Conservation (phyloP, 1,140 invertebrate species). For the Pectinophora gossypiella region DNA sequence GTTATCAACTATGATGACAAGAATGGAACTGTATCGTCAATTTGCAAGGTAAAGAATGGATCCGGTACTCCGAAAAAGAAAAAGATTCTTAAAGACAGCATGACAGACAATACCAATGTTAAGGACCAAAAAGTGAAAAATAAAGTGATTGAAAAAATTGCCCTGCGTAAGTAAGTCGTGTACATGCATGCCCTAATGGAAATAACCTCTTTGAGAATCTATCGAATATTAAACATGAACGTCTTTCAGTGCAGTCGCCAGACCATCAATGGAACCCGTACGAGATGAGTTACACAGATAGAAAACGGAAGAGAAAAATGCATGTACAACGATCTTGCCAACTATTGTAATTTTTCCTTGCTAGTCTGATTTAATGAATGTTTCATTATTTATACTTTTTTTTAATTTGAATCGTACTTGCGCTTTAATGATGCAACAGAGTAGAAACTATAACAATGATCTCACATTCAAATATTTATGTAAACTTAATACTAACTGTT, state of each 20-base stretch:
- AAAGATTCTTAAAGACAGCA: slow-evolving; percentile 34
- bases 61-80: slow-evolving; percentile 39
- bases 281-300: slow-evolving; percentile 31
- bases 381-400: background rate
- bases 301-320: slow-evolving; percentile 42
- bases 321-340: slow-evolving; percentile 57
- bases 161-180: slow-evolving; percentile 63
- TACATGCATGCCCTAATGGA: slow-evolving; percentile 51
- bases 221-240: slow-evolving; percentile 45
- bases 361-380: background rate
- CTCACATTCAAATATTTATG: slow-evolving; percentile 22
- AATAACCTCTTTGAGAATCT: slow-evolving; percentile 33
- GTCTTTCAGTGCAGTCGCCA: slow-evolving; percentile 63
- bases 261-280: slow-evolving; percentile 39
- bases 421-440: background rate
- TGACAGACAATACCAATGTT: slow-evolving; percentile 37
- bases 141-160: slow-evolving; percentile 45
- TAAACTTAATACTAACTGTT: slow-evolving; percentile 6
- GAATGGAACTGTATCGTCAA: slow-evolving; percentile 65
- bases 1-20: slow-evolving; percentile 69
- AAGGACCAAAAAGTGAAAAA: slow-evolving; percentile 26
- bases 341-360: slow-evolving; percentile 37
- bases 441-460: slow-evolving; percentile 27
- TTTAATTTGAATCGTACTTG: background rate
- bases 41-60: slow-evolving; percentile 49